Base-by-base conservation (phyloP, 2,888 invertebrate species). In the Mellilla xanthometata region DNA sequence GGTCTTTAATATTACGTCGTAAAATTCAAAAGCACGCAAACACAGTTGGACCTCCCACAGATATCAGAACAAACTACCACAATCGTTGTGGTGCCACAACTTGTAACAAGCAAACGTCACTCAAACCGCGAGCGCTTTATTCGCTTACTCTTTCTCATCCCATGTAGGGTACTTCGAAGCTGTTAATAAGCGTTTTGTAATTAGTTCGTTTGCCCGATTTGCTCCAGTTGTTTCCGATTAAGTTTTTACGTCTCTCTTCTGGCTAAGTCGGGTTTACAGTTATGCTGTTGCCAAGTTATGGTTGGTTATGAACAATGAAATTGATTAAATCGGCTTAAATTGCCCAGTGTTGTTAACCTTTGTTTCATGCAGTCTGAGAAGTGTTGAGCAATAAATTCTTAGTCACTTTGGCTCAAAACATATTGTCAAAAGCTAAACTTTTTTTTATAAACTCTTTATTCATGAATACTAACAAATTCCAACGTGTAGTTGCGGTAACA, bases 211-310 rank as follows among this genome's bases (percentile, higher is more conserved):
- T 72, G 76, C 71, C 74, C 73, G 87, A 87, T 88, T 85, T 77
- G 88, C 85, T 87, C 88, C 86, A 87, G 82, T 88, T 87, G 81
- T 81, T 84, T 81, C 63, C 82, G 82, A 85, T 86, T 83, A 77
- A 78, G 76, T 86, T 88, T 86, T 88, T 87, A 80, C 75, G 32
- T 29, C 28, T 40, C 54, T 68, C 75, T 60, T 69, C 72, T 58
- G 67, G 69, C 75, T 73, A 76, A 81, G 72, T 70, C 74, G 68
- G 71, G 73, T 81, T 80, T 81, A 88, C 88, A 74, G 87, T 86
- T 88, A 88, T 42, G 59, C 65, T 69, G 73, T 76, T 80, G 70
- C 76, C 64, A 69, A 73, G 74, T 75, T 80, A 82, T 79, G 74
- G 68, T 63, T 59, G 69, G 69, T 71, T 71, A 74, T 70, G 67